phyloP scores from a whole-genome alignment of 2,888 invertebrate genomes.

The Drosophila heteroneura region DNA sequence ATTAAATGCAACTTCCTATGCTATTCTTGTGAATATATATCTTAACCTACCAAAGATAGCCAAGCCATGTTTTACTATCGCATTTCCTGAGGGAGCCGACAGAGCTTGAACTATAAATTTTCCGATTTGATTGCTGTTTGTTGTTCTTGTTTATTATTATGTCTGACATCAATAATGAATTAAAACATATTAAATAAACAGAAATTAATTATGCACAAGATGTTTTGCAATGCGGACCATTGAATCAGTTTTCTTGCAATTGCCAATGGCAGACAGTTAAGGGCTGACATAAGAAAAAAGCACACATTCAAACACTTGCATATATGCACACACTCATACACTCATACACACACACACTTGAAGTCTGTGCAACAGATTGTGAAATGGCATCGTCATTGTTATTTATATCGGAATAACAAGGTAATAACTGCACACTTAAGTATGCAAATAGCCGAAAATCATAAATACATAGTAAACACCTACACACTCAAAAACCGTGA shows the following conservation, averaged over 20 bases:
- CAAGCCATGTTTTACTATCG: not conserved
- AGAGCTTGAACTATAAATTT: not conserved
- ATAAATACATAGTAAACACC: constrained; percentile 60
- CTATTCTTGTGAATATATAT: not conserved
- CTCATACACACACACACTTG: constrained; percentile 7
- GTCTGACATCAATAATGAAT: constrained; percentile 74
- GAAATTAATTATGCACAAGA: constrained; percentile 79
- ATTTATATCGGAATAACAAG: constrained; percentile 80
- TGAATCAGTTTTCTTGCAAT: constrained; percentile 56
- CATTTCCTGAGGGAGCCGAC: constrained; percentile 16
- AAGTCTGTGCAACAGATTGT: constrained; percentile 41
- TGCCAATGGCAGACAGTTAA: constrained; percentile 49
- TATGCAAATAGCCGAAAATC: constrained; percentile 80
- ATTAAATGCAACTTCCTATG: constrained; percentile 18
- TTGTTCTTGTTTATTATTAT: constrained; percentile 33
- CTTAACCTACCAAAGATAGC: not conserved
- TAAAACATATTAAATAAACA: constrained; percentile 75
- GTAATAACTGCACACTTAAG: constrained; percentile 82
- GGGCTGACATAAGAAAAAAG: constrained; percentile 13
- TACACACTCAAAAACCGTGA: constrained; percentile 28
- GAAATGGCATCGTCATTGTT: constrained; percentile 61
- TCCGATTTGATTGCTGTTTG: constrained; percentile 27
- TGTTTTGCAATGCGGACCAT: constrained; percentile 43
- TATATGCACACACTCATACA: constrained; percentile 1
- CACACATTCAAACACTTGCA: constrained; percentile 3